These are phyloP conservation scores for Rousettus madagascariensis DNA, from an alignment of 2,797 vertebrate species.

Conservation along the genomic window DNA sequence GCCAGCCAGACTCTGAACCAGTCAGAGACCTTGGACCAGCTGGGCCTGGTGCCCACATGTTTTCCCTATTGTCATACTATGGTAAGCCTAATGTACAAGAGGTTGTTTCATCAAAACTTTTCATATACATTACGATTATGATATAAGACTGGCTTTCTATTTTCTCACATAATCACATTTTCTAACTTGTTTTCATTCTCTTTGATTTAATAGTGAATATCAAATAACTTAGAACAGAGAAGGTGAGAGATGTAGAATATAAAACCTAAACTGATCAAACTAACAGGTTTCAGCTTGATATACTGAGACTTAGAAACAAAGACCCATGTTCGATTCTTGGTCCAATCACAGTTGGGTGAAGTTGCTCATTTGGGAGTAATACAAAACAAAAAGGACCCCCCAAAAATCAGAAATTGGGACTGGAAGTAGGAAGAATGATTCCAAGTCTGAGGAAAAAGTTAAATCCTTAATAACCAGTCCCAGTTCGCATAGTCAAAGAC, in stretches of 20 bases:
- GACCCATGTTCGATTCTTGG: background rate
- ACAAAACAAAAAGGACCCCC: background rate
- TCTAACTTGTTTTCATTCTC: background rate
- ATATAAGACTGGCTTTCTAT: conserved; percentile 22
- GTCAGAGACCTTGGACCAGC: no score
- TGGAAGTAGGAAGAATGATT: background rate
- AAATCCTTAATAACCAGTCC: background rate
- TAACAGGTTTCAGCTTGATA: background rate
- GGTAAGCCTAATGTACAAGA: background rate
- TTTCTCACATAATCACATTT: conserved; percentile 7
- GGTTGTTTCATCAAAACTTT: background rate
- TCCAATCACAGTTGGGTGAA: background rate
- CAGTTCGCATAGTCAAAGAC: background rate
- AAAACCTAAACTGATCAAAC: background rate
- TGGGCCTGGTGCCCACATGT: background rate
- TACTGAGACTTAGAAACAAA: background rate
- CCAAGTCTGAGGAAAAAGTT: background rate
- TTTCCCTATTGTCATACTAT: background rate
- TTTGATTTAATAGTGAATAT: background rate
- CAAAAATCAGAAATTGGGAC: background rate
- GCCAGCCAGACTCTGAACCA: no score
- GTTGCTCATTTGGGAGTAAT: background rate
- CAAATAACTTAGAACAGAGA: conserved; percentile 5
- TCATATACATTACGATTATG: background rate
- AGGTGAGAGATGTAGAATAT: background rate